Evolutionary conservation across 2,797 vertebrate species (phyloP), one percentile per base, ranked within the genome.

Genomic region (Urophycis tenuis): DNA sequence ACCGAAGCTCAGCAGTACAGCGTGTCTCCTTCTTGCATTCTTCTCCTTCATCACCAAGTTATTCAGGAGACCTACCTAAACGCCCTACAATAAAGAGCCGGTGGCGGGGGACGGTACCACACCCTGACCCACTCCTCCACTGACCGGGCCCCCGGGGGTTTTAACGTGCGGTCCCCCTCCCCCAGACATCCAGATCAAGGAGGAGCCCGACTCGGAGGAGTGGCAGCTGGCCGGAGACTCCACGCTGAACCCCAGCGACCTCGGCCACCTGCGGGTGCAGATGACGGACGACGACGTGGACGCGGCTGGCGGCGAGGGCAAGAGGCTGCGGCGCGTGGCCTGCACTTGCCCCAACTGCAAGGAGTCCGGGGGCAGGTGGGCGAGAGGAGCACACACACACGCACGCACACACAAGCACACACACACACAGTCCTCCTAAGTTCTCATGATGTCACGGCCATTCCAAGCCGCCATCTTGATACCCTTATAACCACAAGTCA

Each of bases 291-390:
- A 98, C 77, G 97, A 99, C 88, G 92, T 94, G 91, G 97, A 98
- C 85, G 92, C 91, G 83, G 89, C 92, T 30, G 93, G 95, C 72
- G 96, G 96, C 80, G 96, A 98, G 88, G 96, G 97, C 84, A 99
- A 99, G 90, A 92, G 98, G 86, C 94, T 99, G 79, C 94, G 97
- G 81, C 93, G 98, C 82, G 98, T 99, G 14, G 97, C 98, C 74
- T 99, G 98, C 81, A 99, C 97, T 78, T 99, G 97, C 87, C 98
- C 98, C 83, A 99, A 99, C 93, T 99, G 98, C 91, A 99, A 99
- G 91, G 98, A 99, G 91, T 97, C 96, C 0, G 97, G 96, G 84
- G 97, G 97, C 91, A 96, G 96, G 98, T 98, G 92, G 77, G 94
- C 39, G 22, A 19, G 17, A 71, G 25, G 69, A n/a, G 22, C 60